Conservation (phyloP, 2,113 vertebrate species). For the Clarias macrocephalus region DNA sequence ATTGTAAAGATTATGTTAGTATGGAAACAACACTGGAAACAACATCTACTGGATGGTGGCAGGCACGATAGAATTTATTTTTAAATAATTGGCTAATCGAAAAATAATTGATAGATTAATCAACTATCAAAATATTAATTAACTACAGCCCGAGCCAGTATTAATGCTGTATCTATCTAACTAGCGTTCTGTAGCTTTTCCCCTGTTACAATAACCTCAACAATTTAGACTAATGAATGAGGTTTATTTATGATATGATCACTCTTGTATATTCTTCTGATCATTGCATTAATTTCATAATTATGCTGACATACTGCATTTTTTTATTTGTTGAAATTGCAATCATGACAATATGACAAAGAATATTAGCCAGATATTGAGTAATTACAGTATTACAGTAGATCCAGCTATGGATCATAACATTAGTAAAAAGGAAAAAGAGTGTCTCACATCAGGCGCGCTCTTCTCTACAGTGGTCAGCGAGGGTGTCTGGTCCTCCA, state of each 20-base stretch:
- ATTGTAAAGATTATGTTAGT: too few relatives aligned
- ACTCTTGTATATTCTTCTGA: background rate
- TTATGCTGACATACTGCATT: background rate
- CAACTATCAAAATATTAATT: too few relatives aligned
- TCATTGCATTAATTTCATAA: background rate
- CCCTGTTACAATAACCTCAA: background rate
- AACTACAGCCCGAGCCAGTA: background rate
- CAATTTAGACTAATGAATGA: background rate
- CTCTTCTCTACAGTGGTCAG: conserved; percentile 58
- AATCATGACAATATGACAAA: background rate
- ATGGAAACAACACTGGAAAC: too few relatives aligned
- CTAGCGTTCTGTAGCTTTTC: background rate
- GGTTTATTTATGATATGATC: background rate
- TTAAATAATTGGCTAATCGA: too few relatives aligned
- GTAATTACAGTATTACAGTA: background rate
- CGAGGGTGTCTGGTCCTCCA: conserved; percentile 59
- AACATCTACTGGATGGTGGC: too few relatives aligned
- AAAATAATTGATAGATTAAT: too few relatives aligned
- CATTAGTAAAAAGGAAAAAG: conserved; percentile 34
- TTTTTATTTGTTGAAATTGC: background rate
- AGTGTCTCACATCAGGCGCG: conserved; percentile 53
- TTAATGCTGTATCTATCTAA: background rate
- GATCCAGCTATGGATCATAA: background rate
- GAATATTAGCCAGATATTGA: too few relatives aligned
- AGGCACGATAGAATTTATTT: too few relatives aligned